These are phyloP conservation scores for Etheostoma nigrum DNA, from an alignment of 2,797 vertebrate genomes.

Conservation along the genomic window DNA sequence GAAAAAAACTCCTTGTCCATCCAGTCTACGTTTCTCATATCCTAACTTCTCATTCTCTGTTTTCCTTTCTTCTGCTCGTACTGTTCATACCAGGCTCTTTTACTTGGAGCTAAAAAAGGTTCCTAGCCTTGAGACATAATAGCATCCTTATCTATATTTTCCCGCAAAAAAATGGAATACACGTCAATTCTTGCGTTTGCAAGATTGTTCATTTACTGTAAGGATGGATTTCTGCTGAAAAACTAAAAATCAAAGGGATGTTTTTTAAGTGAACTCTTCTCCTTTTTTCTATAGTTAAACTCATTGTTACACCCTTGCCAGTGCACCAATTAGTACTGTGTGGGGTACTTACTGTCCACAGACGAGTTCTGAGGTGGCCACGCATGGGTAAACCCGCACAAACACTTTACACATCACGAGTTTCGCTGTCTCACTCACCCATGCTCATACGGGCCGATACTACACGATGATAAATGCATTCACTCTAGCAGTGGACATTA, in stretches of 20 bases:
- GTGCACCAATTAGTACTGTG: constrained; percentile 29
- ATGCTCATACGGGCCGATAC: neutral
- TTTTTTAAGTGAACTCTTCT: constrained; percentile 1
- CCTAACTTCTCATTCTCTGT: constrained; percentile 14
- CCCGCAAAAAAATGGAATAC: neutral
- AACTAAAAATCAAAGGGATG: neutral
- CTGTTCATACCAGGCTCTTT: neutral
- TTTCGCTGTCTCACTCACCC: constrained; percentile 16
- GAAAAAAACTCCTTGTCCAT: constrained; percentile 24
- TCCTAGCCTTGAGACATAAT: neutral
- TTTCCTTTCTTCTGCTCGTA: neutral
- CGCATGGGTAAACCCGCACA: constrained; percentile 44
- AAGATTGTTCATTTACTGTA: neutral
- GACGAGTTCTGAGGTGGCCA: constrained; percentile 25
- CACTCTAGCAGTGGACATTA: constrained; percentile 34
- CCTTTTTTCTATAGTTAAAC: neutral
- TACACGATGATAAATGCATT: constrained; percentile 29
- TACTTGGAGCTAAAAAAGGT: neutral
- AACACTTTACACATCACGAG: constrained; percentile 29
- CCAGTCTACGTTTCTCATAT: constrained; percentile 5
- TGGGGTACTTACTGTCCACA: constrained; percentile 29
- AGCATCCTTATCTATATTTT: neutral
- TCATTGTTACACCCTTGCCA: neutral
- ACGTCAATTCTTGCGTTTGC: no score
- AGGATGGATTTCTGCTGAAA: neutral